A percentile compares a stretch with the other conserved stretches of the same genome.
Conservation (phyloP, 2,797 vertebrate genomes). For the Steatocranus sp. region DNA sequence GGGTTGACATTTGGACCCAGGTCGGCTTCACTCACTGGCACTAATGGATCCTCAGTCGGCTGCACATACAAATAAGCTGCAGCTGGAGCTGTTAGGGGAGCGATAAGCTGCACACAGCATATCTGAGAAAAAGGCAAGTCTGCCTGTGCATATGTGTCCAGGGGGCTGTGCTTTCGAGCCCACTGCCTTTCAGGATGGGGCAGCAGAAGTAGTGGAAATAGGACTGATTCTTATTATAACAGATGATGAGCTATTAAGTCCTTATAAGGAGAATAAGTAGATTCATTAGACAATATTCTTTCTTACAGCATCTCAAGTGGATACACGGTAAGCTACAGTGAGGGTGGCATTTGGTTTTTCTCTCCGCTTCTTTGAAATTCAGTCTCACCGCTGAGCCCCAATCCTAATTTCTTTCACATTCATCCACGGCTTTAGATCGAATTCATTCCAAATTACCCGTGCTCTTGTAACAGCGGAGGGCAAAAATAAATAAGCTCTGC, state of each 20-base stretch:
- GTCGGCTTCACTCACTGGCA: constrained; percentile 15
- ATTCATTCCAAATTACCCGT: not conserved
- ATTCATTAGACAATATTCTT: not conserved
- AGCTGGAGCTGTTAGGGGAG: constrained; percentile 16
- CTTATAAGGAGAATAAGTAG: not conserved
- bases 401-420: not conserved
- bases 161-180: not conserved
- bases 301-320: not conserved
- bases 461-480: not conserved
- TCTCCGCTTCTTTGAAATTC: not conserved
- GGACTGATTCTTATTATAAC: not conserved
- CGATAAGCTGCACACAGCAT: not conserved
- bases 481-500: not conserved
- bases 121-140: not conserved
- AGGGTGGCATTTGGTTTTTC: not conserved
- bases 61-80: constrained; percentile 43
- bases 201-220: not conserved
- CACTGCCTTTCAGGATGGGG: not conserved
- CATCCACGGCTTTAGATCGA: not conserved
- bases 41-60: constrained; percentile 46
- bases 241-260: not conserved
- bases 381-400: not conserved
- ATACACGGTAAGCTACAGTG: not conserved
- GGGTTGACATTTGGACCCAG: not conserved
- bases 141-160: not conserved